Percentiles rank a stretch among this genome's conserved stretches.
These are phyloP conservation scores for Magallana nippona DNA, from an alignment of 2,888 invertebrate species.

Conservation along the genomic window DNA sequence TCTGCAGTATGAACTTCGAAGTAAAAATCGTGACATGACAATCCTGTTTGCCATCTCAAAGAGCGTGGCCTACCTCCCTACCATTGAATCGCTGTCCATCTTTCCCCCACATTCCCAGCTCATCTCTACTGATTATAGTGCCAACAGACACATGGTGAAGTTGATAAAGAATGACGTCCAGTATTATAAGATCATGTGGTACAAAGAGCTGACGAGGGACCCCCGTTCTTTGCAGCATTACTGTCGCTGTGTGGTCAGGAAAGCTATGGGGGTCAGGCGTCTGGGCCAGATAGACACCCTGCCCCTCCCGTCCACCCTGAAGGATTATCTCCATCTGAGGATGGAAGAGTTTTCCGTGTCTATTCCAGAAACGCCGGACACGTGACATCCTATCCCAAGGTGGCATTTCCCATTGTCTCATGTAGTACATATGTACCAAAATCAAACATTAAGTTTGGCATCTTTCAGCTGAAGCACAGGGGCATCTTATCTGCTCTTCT, in stretches of 20 bases:
- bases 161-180: conserved; percentile 56
- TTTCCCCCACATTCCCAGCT: conserved; percentile 43
- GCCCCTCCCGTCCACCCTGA: conserved; percentile 72
- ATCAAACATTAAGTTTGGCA: too few species aligned
- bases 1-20: conserved; percentile 71
- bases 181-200: conserved; percentile 71
- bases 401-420: too few species aligned
- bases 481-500: too few species aligned
- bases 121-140: conserved; percentile 29
- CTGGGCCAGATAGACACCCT: conserved; percentile 68
- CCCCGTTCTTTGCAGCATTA: conserved; percentile 76
- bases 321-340: conserved; percentile 68
- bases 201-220: conserved; percentile 65
- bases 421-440: too few species aligned
- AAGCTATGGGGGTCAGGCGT: conserved; percentile 65
- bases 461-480: too few species aligned
- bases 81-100: conserved; percentile 63
- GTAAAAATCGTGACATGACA: conserved; percentile 56
- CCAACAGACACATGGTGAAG: conserved; percentile 44
- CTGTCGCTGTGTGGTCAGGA: conserved; percentile 72
- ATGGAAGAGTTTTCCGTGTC: conserved; percentile 52
- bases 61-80: conserved; percentile 68
- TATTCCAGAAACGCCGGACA: conserved; percentile 5
- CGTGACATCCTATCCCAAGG: too few species aligned
- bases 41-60: conserved; percentile 71